These are phyloP conservation scores for Acronicta alni DNA, from an alignment of 2,888 invertebrate genomes.

Conservation along the genomic window DNA sequence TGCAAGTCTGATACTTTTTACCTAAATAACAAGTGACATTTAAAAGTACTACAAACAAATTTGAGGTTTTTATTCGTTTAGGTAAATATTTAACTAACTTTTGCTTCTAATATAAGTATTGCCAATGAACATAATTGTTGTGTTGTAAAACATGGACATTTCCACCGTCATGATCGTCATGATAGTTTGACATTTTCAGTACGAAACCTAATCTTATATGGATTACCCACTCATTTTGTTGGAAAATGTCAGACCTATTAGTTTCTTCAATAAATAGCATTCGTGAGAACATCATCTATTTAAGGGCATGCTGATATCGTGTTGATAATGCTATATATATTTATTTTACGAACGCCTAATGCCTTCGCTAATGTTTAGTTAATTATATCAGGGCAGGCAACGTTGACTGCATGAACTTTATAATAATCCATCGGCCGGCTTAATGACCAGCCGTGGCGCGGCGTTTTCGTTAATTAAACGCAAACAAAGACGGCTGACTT, in stretches of 20 bases:
- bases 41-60: constrained; percentile 1
- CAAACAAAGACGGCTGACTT: constrained; percentile 78
- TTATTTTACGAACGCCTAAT: constrained; percentile 24
- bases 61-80: not conserved
- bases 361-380: constrained; percentile 50
- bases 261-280: constrained; percentile 17
- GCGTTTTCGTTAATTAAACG: constrained; percentile 82
- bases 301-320: constrained; percentile 13
- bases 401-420: constrained; percentile 63
- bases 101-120: no score
- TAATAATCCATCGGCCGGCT: constrained; percentile 72
- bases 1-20: constrained; percentile 26
- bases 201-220: constrained; percentile 27
- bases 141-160: constrained; percentile 7
- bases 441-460: constrained; percentile 70
- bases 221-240: constrained; percentile 26
- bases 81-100: not conserved
- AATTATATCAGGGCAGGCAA: constrained; percentile 57
- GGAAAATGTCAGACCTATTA: constrained; percentile 30
- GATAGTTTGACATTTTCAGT: constrained; percentile 45
- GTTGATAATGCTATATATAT: not conserved
- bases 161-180: constrained; percentile 24
- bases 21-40: constrained; percentile 14
- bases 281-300: constrained; percentile 4
- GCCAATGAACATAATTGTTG: not conserved